Evolutionary conservation across 2,888 invertebrate species (phyloP).

Genomic region (Gonocerus acuteangulatus): DNA sequence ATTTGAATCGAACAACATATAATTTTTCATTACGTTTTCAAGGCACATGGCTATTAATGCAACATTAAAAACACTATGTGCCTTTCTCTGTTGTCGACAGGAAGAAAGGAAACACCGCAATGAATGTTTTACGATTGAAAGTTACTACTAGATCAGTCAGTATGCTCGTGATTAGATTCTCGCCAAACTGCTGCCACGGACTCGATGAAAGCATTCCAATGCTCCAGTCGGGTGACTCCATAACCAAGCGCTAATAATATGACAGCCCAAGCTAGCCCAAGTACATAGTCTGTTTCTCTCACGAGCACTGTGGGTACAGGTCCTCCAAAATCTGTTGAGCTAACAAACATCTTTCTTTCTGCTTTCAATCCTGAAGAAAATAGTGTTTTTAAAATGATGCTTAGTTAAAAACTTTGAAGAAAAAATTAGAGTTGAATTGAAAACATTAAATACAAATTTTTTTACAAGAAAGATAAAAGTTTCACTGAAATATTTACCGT

Average conservation of each 20-base stretch:
- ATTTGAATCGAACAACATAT: too few relatives aligned
- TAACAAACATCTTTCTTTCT: constrained; percentile 58
- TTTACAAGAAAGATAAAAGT: too few relatives aligned
- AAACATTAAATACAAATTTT: not conserved
- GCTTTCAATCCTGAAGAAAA: constrained; percentile 50
- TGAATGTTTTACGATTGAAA: too few relatives aligned
- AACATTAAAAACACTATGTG: too few relatives aligned
- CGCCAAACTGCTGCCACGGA: constrained; percentile 78
- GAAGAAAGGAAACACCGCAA: too few relatives aligned
- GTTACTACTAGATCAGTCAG: constrained; percentile 50
- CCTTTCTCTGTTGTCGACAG: too few relatives aligned
- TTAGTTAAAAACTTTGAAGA: not conserved
- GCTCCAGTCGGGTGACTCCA: constrained; percentile 66
- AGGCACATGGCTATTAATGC: too few relatives aligned
- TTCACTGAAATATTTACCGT: too few relatives aligned
- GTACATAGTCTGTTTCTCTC: constrained; percentile 69
- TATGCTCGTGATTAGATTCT: constrained; percentile 73
- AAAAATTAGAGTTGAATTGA: not conserved
- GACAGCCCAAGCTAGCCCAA: constrained; percentile 78
- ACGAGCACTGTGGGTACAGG: constrained; percentile 72
- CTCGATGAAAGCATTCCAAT: constrained; percentile 74
- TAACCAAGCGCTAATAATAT: constrained; percentile 65
- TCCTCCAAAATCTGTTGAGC: constrained; percentile 67
- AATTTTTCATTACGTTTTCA: too few relatives aligned
- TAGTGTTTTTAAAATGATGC: too few relatives aligned